These are phyloP conservation scores for Eretmochelys imbricata DNA, from an alignment of 2,113 vertebrate species.

Conservation along the genomic window DNA sequence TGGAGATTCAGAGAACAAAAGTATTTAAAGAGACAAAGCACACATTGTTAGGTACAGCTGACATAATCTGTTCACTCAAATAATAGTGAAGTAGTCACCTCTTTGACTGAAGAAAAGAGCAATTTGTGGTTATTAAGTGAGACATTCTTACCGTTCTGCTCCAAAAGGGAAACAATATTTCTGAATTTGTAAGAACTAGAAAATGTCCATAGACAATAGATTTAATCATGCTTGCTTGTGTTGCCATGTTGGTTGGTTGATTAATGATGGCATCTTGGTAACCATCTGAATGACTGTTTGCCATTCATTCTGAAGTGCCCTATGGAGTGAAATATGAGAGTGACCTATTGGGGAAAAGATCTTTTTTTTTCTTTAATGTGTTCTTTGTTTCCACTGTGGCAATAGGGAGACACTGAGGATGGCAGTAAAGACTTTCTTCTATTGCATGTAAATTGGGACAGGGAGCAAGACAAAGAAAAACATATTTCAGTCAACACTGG, in stretches of 20 bases:
- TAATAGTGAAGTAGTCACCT: constrained; percentile 58
- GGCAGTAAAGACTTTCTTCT: not conserved
- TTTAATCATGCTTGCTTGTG: constrained; percentile 52
- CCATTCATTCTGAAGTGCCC: constrained; percentile 55
- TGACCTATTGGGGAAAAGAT: constrained; percentile 25
- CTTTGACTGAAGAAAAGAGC: constrained; percentile 63
- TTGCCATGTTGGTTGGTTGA: constrained; percentile 40
- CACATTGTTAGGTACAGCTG: constrained; percentile 61
- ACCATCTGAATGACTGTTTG: constrained; percentile 35
- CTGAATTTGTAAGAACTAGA: constrained; percentile 41
- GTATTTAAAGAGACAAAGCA: constrained; percentile 64
- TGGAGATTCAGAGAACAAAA: constrained; percentile 18
- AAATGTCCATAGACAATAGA: constrained; percentile 53
- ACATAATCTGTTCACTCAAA: constrained; percentile 63
- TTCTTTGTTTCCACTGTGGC: constrained; percentile 1
- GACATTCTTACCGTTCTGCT: constrained; percentile 52
- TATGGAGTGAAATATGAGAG: constrained; percentile 15
- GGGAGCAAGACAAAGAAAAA: not conserved
- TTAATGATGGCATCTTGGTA: constrained; percentile 56
- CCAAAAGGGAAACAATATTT: constrained; percentile 52
- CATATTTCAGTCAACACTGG: not conserved
- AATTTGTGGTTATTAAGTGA: constrained; percentile 60
- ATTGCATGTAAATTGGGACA: not conserved
- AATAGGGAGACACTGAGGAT: not conserved
- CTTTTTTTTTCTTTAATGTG: not conserved